A percentile compares a stretch with the other conserved stretches of the same genome.
Conservation (phyloP, 2,888 invertebrate species). For the Shargacucullia verbasci region DNA sequence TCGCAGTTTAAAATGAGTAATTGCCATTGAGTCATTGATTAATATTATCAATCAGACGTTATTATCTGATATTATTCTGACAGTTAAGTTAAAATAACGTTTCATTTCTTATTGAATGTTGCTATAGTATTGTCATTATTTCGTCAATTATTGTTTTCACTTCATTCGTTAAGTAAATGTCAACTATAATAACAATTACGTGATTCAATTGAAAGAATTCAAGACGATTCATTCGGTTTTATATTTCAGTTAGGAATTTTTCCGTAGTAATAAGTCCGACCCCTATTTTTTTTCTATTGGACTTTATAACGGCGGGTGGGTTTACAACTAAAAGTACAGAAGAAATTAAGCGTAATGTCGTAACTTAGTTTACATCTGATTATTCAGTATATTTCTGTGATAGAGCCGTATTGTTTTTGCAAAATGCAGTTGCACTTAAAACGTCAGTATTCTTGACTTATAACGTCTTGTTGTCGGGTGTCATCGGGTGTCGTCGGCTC, state of each 20-base stretch:
- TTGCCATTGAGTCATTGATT: constrained; percentile 44
- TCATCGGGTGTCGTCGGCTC: constrained; percentile 58
- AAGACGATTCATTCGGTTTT: too few species aligned
- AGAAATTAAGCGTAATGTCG: too few species aligned
- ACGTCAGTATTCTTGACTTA: constrained; percentile 69
- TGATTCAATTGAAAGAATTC: too few species aligned
- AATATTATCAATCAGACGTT: constrained; percentile 44
- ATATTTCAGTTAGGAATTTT: too few species aligned
- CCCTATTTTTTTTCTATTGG: too few species aligned
- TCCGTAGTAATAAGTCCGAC: too few species aligned
- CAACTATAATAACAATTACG: too few species aligned
- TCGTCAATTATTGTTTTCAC: not conserved
- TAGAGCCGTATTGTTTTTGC: constrained; percentile 45
- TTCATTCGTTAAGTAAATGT: too few species aligned
- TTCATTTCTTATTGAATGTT: constrained; percentile 3
- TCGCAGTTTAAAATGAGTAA: constrained; percentile 39
- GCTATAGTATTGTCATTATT: not conserved
- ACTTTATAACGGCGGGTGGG: too few species aligned
- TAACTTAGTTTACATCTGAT: constrained; percentile 25
- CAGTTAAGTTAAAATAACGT: constrained; percentile 17
- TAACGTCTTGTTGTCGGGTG: constrained; percentile 61
- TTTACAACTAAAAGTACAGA: too few species aligned
- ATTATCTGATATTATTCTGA: constrained; percentile 38
- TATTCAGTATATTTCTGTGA: constrained; percentile 28
- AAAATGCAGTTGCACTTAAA: constrained; percentile 72